Conservation (phyloP, 1,140 invertebrate genomes). For the Paracyclopina nana region DNA sequence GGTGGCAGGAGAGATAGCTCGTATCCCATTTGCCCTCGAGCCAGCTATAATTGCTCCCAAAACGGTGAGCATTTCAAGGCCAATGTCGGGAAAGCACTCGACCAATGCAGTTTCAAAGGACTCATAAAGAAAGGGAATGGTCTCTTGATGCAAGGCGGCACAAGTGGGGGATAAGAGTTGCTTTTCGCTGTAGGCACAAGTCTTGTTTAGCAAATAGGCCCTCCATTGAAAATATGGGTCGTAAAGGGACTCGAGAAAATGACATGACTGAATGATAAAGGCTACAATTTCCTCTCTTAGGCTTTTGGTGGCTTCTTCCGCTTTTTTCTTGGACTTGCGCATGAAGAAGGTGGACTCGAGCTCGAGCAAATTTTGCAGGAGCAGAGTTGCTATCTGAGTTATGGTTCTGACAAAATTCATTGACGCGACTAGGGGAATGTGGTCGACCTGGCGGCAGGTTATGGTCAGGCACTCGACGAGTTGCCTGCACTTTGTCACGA, state of each 20-base stretch:
- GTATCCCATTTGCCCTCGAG: conserved; percentile 37
- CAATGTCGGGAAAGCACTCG: conserved; percentile 21
- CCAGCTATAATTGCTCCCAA: conserved; percentile 39
- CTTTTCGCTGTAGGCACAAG: neutral
- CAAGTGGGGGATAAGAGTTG: neutral
- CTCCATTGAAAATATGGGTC: conserved; percentile 10
- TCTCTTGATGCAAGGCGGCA: neutral
- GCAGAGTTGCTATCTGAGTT: conserved; percentile 1
- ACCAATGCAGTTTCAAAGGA: conserved; percentile 7
- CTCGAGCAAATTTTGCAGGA: conserved; percentile 4
- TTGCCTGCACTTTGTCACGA: neutral
- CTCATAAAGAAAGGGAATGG: conserved; percentile 12
- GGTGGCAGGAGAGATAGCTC: conserved; percentile 39
- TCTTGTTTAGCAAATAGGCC: conserved; percentile 1
- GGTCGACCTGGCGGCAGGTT: neutral
- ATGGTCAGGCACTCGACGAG: conserved; percentile 9
- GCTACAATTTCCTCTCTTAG: neutral
- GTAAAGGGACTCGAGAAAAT: conserved; percentile 11
- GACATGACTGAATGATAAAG: conserved; percentile 10
- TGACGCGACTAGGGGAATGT: conserved; percentile 7
- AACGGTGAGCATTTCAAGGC: conserved; percentile 31
- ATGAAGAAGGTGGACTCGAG: conserved; percentile 8
- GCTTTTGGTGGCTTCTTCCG: neutral
- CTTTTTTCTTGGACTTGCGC: neutral
- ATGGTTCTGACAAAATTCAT: conserved; percentile 12